phyloP scores from a whole-genome alignment of 2,113 vertebrate species.

The Cololabis saira region DNA sequence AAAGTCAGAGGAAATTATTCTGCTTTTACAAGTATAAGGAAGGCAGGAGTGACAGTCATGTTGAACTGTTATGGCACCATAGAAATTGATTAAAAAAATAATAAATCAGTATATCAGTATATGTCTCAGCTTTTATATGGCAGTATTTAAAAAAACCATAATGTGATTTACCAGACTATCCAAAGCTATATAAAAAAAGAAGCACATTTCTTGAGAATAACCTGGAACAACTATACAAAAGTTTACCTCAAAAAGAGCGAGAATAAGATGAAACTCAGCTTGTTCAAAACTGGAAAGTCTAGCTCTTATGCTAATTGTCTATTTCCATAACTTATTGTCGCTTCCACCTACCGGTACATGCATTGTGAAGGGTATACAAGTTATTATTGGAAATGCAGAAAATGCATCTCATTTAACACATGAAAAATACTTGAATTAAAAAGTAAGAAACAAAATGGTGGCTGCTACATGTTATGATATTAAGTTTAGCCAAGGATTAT shows the following conservation, averaged over 20 bases:
- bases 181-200: not conserved
- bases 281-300: not conserved
- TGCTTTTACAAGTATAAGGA: too few relatives aligned
- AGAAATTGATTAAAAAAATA: not conserved
- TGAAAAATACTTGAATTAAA: not conserved
- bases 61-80: too few relatives aligned
- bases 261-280: not conserved
- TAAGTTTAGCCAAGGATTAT: not conserved
- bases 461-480: not conserved
- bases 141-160: not conserved
- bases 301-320: not conserved
- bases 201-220: not conserved
- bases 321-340: not conserved
- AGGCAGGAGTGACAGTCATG: too few relatives aligned
- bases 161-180: not conserved
- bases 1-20: too few relatives aligned
- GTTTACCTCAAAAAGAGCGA: not conserved
- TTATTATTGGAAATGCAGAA: not conserved
- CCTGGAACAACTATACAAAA: not conserved
- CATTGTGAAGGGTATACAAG: not conserved
- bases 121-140: not conserved
- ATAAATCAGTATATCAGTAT: not conserved
- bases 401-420: not conserved
- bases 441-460: not conserved
- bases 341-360: not conserved